Percentiles rank a stretch among this genome's conserved stretches.
These are phyloP conservation scores for Andrena marginata DNA, from an alignment of 2,888 invertebrate genomes.

Conservation along the genomic window DNA sequence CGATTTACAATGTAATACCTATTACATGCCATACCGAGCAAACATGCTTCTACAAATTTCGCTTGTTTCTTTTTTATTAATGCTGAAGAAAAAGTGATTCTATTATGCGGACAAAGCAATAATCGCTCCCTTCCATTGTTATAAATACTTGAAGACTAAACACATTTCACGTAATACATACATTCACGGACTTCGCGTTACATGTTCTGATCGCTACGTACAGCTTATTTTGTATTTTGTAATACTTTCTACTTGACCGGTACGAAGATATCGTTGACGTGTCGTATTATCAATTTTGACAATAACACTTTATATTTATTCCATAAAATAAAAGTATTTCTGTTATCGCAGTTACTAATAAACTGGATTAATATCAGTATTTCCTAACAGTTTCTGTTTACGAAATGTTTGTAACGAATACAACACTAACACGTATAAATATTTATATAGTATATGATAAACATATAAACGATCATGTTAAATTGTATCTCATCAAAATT, in stretches of 20 bases:
- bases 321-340: conserved; percentile 41
- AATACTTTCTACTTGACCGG: conserved; percentile 44
- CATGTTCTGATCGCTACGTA: conserved; percentile 26
- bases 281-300: conserved; percentile 47
- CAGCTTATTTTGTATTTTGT: conserved; percentile 40
- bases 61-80: conserved; percentile 18
- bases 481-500: conserved; percentile 45
- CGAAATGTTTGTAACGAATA: conserved; percentile 55
- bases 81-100: conserved; percentile 17
- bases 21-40: background rate
- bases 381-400: conserved; percentile 36
- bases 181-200: conserved; percentile 29
- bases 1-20: conserved; percentile 16
- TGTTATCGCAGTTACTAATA: conserved; percentile 31
- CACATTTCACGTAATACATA: conserved; percentile 46
- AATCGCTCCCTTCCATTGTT: conserved; percentile 6
- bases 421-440: conserved; percentile 59
- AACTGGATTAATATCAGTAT: conserved; percentile 31
- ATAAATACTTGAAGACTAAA: conserved; percentile 34
- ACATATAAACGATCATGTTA: conserved; percentile 45
- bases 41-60: conserved; percentile 15
- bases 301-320: conserved; percentile 50
- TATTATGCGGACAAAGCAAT: conserved; percentile 10
- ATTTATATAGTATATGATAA: conserved; percentile 44
- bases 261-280: conserved; percentile 40